Base-by-base conservation (phyloP, 2,113 vertebrate species). In the Piprites chloris region DNA sequence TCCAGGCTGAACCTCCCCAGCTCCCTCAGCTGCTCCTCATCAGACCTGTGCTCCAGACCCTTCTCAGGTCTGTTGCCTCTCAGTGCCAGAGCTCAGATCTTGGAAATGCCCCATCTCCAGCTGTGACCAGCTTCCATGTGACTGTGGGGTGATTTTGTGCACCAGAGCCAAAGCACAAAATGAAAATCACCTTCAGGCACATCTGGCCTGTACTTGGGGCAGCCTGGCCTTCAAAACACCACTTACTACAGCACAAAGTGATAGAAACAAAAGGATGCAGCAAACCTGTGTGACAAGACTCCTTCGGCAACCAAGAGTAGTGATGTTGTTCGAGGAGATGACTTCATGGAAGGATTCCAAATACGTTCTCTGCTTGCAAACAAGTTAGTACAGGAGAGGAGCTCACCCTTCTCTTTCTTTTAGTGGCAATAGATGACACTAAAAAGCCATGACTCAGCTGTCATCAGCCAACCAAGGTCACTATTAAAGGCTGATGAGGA, bases 241-340 rank as follows among this genome's bases (percentile, higher is more conserved):
- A 27, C 52, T 65, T 74, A 12, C 15, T 53, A 11, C 7, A 21
- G 19, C 42, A 67, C 22, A 27, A 72, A 79, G 30, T 23, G 20
- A 11, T 8, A 3, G 27, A 46, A 90, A 52, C 23, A 39, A 39
- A 78, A 33, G 12, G 22, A 9, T 55, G 28, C 30, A 32, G 33
- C 90, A 85, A 93, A 99, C 98, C 96, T 98, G 98, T 12, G 97
- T 98, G 46, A 97, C 69, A 11, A 98, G 71, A 9, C 6, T 26
- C 7, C 35, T 77, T 9, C 42, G 72, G 44, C 0, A 11, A 37
- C 27, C 37, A 58, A 18, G 35, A 47, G 2, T 2, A 56, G 11
- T 23, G 37, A 26, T 66, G 19, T 53, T 14, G 18, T 59, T 52
- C 69, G 50, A 67, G 68, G 26, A 77, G 37, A 7, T 4, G 55